phyloP scores from a whole-genome alignment of 1,140 invertebrate genomes.

The Nixonia krombeini region DNA sequence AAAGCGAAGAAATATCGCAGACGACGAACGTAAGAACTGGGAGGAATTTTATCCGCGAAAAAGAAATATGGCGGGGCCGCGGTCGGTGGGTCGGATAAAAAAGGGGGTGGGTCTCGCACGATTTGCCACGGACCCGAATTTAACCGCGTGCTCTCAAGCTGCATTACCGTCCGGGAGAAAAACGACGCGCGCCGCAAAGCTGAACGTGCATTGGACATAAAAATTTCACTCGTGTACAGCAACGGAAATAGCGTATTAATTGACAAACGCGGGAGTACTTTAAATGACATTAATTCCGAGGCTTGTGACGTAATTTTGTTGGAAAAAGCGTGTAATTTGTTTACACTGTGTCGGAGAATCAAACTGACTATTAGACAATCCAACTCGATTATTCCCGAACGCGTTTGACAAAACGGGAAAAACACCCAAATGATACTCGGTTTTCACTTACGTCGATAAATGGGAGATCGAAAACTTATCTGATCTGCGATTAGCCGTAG shows the following conservation, averaged over 20 bases:
- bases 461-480: too few relatives aligned
- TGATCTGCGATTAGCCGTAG: too few relatives aligned
- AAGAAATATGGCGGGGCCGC: slow-evolving; percentile 39
- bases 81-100: slow-evolving; percentile 45
- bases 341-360: too few relatives aligned
- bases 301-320: too few relatives aligned
- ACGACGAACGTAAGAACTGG: slow-evolving; percentile 37
- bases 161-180: slow-evolving; percentile 37
- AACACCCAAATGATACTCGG: too few relatives aligned
- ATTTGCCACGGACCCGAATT: slow-evolving; percentile 46
- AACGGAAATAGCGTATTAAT: not conserved
- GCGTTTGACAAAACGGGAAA: too few relatives aligned
- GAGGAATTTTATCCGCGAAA: slow-evolving; percentile 42
- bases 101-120: slow-evolving; percentile 43
- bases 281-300: too few relatives aligned
- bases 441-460: too few relatives aligned
- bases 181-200: slow-evolving; percentile 47
- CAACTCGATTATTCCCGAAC: too few relatives aligned
- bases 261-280: not conserved
- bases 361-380: too few relatives aligned
- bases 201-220: slow-evolving; percentile 14
- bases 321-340: too few relatives aligned
- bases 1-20: slow-evolving; percentile 30
- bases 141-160: slow-evolving; percentile 18
- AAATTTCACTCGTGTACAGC: slow-evolving; percentile 16